Conservation (phyloP, 2,113 vertebrate genomes). For the Oenanthe melanoleuca region DNA sequence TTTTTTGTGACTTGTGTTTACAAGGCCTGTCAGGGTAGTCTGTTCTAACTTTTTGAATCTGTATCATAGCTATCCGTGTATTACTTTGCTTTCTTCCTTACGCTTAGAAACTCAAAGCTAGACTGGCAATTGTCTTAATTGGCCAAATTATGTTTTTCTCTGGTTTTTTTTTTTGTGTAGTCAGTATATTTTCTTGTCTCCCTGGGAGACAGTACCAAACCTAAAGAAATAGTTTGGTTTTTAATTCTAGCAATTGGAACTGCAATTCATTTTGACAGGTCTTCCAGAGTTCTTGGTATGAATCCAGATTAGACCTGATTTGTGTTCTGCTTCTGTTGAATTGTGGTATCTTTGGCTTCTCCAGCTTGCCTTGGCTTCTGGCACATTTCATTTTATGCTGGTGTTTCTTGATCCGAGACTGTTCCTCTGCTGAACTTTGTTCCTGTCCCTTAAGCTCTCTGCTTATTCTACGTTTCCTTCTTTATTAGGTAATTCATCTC, state of each 20-base stretch:
- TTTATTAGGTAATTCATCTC: conserved; percentile 55
- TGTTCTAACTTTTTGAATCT: not conserved
- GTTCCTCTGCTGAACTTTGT: conserved; percentile 13
- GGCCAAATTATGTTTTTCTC: not conserved
- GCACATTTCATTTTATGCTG: not conserved
- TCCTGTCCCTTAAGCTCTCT: conserved; percentile 11
- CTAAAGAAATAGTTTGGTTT: not conserved
- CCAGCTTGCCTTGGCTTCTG: not conserved
- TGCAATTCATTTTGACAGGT: not conserved
- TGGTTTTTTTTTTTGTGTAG: not conserved
- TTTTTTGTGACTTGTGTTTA: not conserved
- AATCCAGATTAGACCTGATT: not conserved
- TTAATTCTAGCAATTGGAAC: not conserved
- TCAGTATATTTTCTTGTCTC: not conserved
- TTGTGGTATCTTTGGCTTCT: conserved; percentile 11
- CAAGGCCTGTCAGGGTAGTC: not conserved
- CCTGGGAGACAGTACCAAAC: not conserved
- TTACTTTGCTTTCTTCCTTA: not conserved
- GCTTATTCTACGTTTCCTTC: conserved; percentile 37
- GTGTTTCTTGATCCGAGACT: not conserved
- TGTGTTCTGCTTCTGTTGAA: not conserved
- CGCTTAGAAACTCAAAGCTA: not conserved
- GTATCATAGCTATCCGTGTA: rapidly evolving
- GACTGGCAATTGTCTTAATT: not conserved
- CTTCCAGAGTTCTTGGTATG: not conserved